A percentile compares a stretch with the other conserved stretches of the same genome.
Conservation (phyloP, 2,797 vertebrate genomes). For the Lepilemur septentrionalis region DNA sequence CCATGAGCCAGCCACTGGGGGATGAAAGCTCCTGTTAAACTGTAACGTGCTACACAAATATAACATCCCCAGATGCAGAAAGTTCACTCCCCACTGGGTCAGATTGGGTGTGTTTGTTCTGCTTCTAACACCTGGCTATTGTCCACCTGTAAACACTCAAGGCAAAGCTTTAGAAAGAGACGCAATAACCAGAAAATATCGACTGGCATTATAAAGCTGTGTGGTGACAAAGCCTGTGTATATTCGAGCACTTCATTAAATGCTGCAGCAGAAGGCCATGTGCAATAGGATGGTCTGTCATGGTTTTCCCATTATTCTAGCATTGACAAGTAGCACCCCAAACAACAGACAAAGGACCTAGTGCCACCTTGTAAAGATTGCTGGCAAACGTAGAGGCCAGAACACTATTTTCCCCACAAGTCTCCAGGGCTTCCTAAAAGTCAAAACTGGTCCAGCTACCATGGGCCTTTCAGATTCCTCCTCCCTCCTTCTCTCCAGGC, state of each 20-base stretch:
- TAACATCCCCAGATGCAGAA: neutral
- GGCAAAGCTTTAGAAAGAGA: neutral
- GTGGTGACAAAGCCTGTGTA: neutral
- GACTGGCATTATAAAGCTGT: neutral
- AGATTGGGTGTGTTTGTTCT: neutral
- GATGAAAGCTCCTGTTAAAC: slow-evolving; percentile 26
- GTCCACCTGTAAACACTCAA: neutral
- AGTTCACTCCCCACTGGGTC: neutral
- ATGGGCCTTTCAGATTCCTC: neutral
- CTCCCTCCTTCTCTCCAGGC: neutral
- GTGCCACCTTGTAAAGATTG: neutral
- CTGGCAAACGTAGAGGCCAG: neutral
- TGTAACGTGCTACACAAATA: neutral
- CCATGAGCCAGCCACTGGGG: neutral
- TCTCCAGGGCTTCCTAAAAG: neutral
- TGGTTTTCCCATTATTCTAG: neutral
- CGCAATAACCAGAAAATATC: neutral
- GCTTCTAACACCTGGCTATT: neutral
- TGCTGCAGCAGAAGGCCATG: neutral
- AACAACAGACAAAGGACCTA: neutral
- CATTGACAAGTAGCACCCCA: neutral
- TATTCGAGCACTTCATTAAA: neutral
- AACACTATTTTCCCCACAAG: neutral
- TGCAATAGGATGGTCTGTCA: neutral
- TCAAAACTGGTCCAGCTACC: neutral